Percentiles rank a stretch among this genome's conserved stretches.
Evolutionary conservation across 2,797 vertebrate species (phyloP).

Genomic region (Leptoclinus maculatus): DNA sequence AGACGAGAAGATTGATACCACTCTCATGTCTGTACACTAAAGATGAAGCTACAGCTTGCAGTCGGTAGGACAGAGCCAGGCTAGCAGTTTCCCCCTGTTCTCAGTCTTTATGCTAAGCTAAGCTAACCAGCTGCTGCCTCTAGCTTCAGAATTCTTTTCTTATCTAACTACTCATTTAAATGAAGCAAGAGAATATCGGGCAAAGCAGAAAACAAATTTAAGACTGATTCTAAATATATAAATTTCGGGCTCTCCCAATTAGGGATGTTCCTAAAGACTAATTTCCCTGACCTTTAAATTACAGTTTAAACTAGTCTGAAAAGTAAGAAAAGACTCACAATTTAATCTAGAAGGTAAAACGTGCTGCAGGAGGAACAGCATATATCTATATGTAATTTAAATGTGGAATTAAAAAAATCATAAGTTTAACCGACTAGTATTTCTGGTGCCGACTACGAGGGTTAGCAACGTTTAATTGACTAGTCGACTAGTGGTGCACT

Average conservation of each 20-base stretch:
- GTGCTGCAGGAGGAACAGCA: not conserved
- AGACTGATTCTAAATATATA: not conserved
- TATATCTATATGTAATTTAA: not conserved
- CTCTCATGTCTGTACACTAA: not conserved
- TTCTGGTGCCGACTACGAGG: not conserved
- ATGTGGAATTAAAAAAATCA: not conserved
- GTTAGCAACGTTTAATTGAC: not conserved
- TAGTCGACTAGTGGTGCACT: not conserved
- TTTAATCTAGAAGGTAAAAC: not conserved
- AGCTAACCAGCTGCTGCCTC: not conserved
- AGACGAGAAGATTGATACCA: not conserved
- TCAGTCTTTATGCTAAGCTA: not conserved
- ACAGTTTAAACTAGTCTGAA: not conserved
- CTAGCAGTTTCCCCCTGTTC: no score
- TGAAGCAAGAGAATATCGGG: not conserved
- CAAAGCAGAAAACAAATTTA: not conserved
- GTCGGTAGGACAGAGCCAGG: no score
- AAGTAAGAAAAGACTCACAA: not conserved
- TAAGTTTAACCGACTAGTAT: not conserved
- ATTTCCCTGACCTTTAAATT: not conserved
- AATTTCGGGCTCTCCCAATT: not conserved
- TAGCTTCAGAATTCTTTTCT: not conserved
- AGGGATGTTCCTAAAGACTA: not conserved
- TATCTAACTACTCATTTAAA: not conserved
- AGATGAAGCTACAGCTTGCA: not conserved